Evolutionary conservation across 2,113 vertebrate genomes (phyloP).

Genomic region (Mesoclemmys tuberculata): DNA sequence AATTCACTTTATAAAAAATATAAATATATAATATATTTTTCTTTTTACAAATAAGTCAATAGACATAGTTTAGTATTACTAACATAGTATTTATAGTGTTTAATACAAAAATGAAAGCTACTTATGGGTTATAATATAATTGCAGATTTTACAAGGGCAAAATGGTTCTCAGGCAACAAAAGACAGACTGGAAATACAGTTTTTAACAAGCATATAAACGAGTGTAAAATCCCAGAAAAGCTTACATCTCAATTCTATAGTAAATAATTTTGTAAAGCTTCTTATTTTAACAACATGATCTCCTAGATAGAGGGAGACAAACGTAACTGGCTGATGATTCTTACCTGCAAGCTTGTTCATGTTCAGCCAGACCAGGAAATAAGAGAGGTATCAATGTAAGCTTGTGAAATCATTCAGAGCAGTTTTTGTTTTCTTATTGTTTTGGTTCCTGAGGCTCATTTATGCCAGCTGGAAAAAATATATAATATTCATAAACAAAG

Average conservation of each 20-base stretch:
- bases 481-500: neutral
- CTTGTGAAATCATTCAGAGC: slow-evolving; percentile 37
- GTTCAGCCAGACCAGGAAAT: slow-evolving; percentile 53
- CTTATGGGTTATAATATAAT: slow-evolving; percentile 72
- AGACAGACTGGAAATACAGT: slow-evolving; percentile 52
- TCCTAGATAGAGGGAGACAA: slow-evolving; percentile 29
- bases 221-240: slow-evolving; percentile 37
- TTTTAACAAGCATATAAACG: slow-evolving; percentile 51
- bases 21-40: slow-evolving; percentile 83
- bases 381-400: slow-evolving; percentile 43
- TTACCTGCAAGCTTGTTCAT: slow-evolving; percentile 40
- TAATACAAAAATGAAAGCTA: slow-evolving; percentile 70
- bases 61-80: slow-evolving; percentile 85
- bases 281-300: slow-evolving; percentile 52
- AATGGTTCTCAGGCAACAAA: slow-evolving; percentile 77
- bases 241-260: slow-evolving; percentile 54
- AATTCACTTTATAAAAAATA: slow-evolving; percentile 81
- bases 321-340: slow-evolving; percentile 31
- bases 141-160: slow-evolving; percentile 72
- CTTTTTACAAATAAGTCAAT: slow-evolving; percentile 79
- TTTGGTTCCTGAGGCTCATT: slow-evolving; percentile 51
- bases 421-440: slow-evolving; percentile 14
- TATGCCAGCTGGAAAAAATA: neutral
- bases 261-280: slow-evolving; percentile 61
- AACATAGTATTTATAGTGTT: slow-evolving; percentile 82